Evolutionary conservation across 2,888 invertebrate genomes (phyloP), one percentile per base, ranked within the genome.

Genomic region (Luperina testacea): DNA sequence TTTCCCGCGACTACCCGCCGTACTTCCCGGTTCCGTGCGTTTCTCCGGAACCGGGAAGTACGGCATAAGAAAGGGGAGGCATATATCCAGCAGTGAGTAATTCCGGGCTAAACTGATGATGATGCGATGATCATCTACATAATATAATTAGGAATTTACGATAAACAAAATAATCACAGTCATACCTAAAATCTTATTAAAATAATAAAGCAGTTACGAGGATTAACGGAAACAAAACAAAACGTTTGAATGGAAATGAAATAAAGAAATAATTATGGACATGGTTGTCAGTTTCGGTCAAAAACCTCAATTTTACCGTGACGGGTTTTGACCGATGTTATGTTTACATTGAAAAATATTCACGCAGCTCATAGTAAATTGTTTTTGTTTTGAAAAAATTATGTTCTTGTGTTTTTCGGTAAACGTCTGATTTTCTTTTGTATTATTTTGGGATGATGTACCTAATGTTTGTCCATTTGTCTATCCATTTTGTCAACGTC

Each of bases 231-330:
- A 59, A 65, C 17, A 38, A 45, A 32, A 69, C 24, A 42, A 63
- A 20, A 69, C 51, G 9, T 32, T 69, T 51, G 15, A 20, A 38
- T 64, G 63, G 9, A 64, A 64, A 64, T 64, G 0, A 48, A 65
- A n/a, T 20, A 61, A 78, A 64, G 8, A 64, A 38, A 61, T 45
- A 59, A 70, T 59, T 63, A 38, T 15, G 24, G 48, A 38, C 53
- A 48, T 61, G 27, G 57, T n/a, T 57, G 32, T 45, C 4, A 61
- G 45, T 57, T 63, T 65, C 42, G 61, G 64, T 67, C n/a, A 57
- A 74, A 81, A 63, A 75, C 53, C 15, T 45, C 9, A 57, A 61
- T 68, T 72, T 6, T 57, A 42, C 24, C 65, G 67, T 53, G 63
- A 78, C 70, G 59, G 9, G 15, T 42, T 48, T 38, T 59, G 59